Percentiles rank a stretch among this genome's conserved stretches.
These are phyloP conservation scores for Erethizon dorsatum DNA, from an alignment of 2,797 vertebrate species.

Conservation along the genomic window DNA sequence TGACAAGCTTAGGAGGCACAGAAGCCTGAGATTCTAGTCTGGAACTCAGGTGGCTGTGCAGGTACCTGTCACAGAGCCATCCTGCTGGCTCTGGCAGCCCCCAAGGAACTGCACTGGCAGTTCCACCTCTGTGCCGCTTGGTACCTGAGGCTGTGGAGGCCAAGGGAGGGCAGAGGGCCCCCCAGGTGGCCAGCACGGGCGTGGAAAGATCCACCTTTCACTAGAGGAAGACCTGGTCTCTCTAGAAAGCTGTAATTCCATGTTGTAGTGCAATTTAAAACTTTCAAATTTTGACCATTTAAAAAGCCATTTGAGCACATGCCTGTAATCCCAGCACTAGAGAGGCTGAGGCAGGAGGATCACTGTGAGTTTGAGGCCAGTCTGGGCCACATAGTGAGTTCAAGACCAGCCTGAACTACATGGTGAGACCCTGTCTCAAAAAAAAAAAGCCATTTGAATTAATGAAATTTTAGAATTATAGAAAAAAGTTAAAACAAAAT, in stretches of 20 bases:
- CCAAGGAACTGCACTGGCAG: background rate
- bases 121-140: background rate
- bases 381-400: background rate
- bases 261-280: background rate
- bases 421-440: background rate
- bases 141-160: background rate
- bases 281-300: background rate
- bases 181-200: background rate
- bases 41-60: background rate
- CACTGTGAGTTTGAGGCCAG: background rate
- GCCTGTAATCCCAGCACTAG: background rate
- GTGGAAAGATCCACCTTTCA: background rate
- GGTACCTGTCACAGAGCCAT: background rate
- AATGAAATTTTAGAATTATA: background rate
- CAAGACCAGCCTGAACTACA: background rate
- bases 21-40: background rate
- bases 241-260: background rate
- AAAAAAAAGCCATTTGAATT: background rate
- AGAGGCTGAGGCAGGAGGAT: background rate
- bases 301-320: background rate
- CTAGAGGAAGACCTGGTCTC: background rate
- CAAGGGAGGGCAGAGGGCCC: background rate
- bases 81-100: background rate
- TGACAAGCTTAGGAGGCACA: too few relatives aligned
- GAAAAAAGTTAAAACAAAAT: background rate